Base-by-base conservation (phyloP, 2,888 invertebrate genomes). In the Sinelater perroti region DNA sequence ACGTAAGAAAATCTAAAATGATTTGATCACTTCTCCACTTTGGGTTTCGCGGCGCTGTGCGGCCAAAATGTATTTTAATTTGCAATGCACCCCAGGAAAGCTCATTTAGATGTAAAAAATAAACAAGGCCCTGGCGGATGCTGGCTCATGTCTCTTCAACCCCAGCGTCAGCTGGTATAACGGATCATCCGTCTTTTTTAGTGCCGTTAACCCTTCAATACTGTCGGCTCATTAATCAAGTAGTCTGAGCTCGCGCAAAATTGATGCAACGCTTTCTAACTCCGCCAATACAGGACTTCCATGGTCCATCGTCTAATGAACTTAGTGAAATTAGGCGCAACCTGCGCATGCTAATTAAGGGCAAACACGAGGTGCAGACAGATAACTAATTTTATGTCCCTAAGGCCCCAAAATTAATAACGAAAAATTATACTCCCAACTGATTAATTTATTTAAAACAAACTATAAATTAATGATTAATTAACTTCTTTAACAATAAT, bases 201-300 rank as follows among this genome's bases (percentile, higher is more conserved):
- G 69, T 68, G 66, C 65, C 68, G 68, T 70, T 70, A 71, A 71
- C 71, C 69, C 71, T 70, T 71, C 70, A 69, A 71, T 71, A 70
- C 67, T 62, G 62, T 55, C 57, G 60, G 52, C 66, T 68, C 71
- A 69, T 71, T 71, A 70, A 71, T 71, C 71, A 71, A 68, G 50
- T 62, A 55, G 61, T 47, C 55, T 46, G 42, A 53, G 35, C 57
- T 56, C 56, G 53, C 46, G 46, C 44, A 56, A 60, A 62, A 64
- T 64, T 62, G 64, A 64, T 60, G 64, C 60, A 60, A 60, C 46
- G 38, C 20, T 42, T 51, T 51, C 38, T 20, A 51, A 42, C 42
- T 26, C 50, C 28, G 10, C 11, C 18, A 42, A 42, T 42, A 42
- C 28, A 42, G 42, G 33, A 40, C 26, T 16, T 13, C 21, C 24